A percentile compares a stretch with the other conserved stretches of the same genome.
Evolutionary conservation across 37 sponge, comb jelly and placozoan genomes (phyloP).

Genomic region (Hexactinellida sp.): DNA sequence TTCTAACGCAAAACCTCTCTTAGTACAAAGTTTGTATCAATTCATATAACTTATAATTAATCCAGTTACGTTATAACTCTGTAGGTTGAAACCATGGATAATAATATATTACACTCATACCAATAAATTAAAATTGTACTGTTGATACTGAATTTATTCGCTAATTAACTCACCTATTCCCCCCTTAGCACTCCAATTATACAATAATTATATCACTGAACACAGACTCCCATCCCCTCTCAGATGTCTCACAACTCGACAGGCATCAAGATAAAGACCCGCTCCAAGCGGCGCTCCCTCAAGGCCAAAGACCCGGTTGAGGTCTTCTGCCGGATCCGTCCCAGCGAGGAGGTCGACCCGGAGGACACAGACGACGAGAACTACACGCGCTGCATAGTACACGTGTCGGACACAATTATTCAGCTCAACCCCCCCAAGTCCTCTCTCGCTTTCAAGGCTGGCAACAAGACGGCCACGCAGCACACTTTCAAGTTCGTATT

Average conservation of each 20-base stretch:
- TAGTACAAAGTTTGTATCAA: too few relatives aligned
- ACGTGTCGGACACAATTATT: constrained; percentile 31
- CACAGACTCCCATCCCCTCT: too few relatives aligned
- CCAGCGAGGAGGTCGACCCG: constrained; percentile 41
- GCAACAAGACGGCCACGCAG: constrained; percentile 19
- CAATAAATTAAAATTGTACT: too few relatives aligned
- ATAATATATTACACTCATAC: too few relatives aligned
- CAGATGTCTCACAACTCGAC: constrained; percentile 14
- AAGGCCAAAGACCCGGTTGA: constrained; percentile 33
- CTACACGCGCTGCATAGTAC: constrained; percentile 27
- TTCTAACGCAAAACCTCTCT: too few relatives aligned
- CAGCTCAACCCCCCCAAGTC: constrained; percentile 53
- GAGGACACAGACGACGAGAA: constrained; percentile 24
- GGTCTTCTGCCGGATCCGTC: constrained; percentile 87
- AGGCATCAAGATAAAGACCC: background rate
- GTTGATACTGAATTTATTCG: too few relatives aligned
- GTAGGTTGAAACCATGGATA: too few relatives aligned
- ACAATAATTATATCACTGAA: too few relatives aligned
- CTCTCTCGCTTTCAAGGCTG: background rate
- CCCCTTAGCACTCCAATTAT: too few relatives aligned
- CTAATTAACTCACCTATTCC: too few relatives aligned
- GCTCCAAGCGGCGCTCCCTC: background rate
- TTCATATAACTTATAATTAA: too few relatives aligned
- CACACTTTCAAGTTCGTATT: constrained; percentile 79
- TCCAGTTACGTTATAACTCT: too few relatives aligned